Evolutionary conservation across 53 echinoderm and acorn worm genomes (phyloP), one percentile per base, ranked within the genome.

Genomic region (Hippasteria phrygiana): DNA sequence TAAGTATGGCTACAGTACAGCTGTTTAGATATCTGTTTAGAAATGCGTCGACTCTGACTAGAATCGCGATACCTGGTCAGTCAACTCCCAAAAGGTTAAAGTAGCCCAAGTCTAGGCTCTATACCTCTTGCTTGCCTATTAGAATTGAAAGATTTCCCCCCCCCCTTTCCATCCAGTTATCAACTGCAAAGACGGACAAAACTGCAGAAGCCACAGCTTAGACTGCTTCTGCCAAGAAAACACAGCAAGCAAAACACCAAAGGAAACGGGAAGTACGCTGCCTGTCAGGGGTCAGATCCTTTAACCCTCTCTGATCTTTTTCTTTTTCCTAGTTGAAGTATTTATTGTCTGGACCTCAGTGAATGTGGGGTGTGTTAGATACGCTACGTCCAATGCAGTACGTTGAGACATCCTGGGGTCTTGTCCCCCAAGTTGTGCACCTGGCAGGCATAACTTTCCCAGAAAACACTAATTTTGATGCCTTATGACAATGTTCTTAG

Each of bases 171-270:
- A 65, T 82, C 17, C 65, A 82, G 82, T 65, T 29, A 7, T 24
- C 43, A 31, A 26, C 40, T 16, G 26, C 9, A 11, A 85, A 85
- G 50, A 85, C 85, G 10, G 85, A 85, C 11, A 71, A 85, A 85
- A 35, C 85, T 9, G 24, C 70, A 4, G 85, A 85, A n/a, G 85
- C 85, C 51, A 71, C 70, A 53, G 14, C 85, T 50, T 85, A 85
- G 48, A 50, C 37, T 39, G 5, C 31, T 35, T 9, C 1, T 8
- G 34, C 69, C 69, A 35, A 67, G 69, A 33, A 32, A 36, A 16
- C 33, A 5, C 26, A 16, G 69, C 18, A 11, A 67, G 69, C 34
- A 17, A 33, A n/a, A 34, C 51, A 76, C 76, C 76, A 76, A 76
- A 76, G 76, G 74, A 74, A 11, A 12, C 10, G 45, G 26, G 46